Evolutionary conservation across 2,888 invertebrate species (phyloP).

Genomic region (Drosophila anomalata): DNA sequence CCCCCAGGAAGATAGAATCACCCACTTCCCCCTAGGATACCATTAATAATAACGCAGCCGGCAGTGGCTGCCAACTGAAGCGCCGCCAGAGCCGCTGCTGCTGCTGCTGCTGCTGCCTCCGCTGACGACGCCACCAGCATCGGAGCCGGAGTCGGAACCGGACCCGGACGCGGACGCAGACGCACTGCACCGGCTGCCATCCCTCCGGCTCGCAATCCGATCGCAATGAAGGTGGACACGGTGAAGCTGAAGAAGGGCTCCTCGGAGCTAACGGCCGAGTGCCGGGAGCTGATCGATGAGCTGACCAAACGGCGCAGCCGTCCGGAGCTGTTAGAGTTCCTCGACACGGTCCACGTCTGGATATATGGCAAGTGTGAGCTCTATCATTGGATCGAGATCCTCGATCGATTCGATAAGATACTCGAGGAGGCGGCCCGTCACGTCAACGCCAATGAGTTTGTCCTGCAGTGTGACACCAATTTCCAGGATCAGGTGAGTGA

Average conservation of each 20-base stretch:
- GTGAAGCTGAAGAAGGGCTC: conserved; percentile 92
- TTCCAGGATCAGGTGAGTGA: conserved; percentile 86
- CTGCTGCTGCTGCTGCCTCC: background rate
- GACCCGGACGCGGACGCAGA: conserved; percentile 10
- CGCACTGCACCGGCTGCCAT: conserved; percentile 10
- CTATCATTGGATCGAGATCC: conserved; percentile 93
- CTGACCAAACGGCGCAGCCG: conserved; percentile 88
- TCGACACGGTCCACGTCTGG: conserved; percentile 91
- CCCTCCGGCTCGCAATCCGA: conserved; percentile 2
- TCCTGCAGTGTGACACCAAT: conserved; percentile 89
- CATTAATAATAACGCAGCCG: background rate
- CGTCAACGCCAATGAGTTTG: conserved; percentile 80
- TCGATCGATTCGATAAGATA: conserved; percentile 90
- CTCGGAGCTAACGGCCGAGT: conserved; percentile 92
- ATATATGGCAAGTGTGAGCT: conserved; percentile 94
- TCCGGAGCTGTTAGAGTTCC: conserved; percentile 87
- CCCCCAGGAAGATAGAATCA: no score
- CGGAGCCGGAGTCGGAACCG: conserved; percentile 5
- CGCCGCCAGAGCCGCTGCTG: background rate
- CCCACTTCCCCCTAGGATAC: background rate
- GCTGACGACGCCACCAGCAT: background rate
- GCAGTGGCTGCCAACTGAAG: background rate
- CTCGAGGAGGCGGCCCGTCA: conserved; percentile 88
- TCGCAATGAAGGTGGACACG: conserved; percentile 91
- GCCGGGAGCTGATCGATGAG: conserved; percentile 90